Base-by-base conservation (phyloP, 37 sponge, comb jelly and placozoan genomes). In the Theonella swinhoei region DNA sequence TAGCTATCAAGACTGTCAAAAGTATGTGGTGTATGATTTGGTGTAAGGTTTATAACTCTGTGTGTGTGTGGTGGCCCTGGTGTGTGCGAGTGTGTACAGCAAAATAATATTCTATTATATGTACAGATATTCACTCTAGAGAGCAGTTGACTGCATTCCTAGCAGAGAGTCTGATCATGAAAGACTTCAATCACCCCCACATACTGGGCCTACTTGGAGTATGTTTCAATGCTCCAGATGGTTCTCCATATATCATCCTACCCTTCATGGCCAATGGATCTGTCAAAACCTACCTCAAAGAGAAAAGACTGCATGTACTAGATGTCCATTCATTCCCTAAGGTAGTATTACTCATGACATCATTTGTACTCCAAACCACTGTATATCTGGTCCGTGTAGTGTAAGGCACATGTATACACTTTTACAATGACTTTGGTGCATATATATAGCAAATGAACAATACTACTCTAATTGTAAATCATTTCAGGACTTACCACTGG, bases 241-340 rank as follows among this genome's bases (percentile, higher is more conserved):
- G 37, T 4, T 47, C 62, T 34, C 78, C 78, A 32, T 43, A 62
- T 1, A 78, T 78, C 58, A 34, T 78, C 62, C 78, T 78, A 20
- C 78, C 78, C 32, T 78, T 62, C 63, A 78, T 78, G 78, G 78
- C 65, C 33, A 78, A 78, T 78, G 78, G 78, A 7, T 34, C 11
- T 62, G 17, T 78, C 4, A 59, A 62, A 32, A 34, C 59, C 7
- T 78, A 62, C 62, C 78, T 78, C 62, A 62, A 71, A 17, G 34
- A 37, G 41, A 47, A 47, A 14, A 47, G 11, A 7, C 7, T 7
- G 7, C 7, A 14, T 47, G 14, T 7, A 7, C 7, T 14, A 17
- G 11, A 7, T 17, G 54, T 47, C 54, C 7, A 14, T 14, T 7
- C 11, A 47, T 47, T 17, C 14, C 54, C 54, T 17, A 14, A 47